phyloP scores from a whole-genome alignment of 2,113 vertebrate species.

The Dipodomys ordii region DNA sequence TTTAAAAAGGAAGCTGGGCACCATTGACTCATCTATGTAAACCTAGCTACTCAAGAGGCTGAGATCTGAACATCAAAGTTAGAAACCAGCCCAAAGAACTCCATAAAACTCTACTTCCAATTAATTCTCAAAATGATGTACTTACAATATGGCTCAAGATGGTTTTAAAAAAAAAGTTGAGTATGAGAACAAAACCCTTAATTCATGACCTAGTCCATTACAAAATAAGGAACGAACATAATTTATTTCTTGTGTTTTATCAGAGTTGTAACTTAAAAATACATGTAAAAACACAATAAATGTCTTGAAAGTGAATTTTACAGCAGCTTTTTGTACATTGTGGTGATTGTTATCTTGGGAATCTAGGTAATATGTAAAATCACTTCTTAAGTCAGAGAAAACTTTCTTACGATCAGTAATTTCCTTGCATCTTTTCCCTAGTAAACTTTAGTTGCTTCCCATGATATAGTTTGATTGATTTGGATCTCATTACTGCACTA shows the following conservation, averaged over 20 bases:
- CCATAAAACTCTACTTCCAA: too few species aligned
- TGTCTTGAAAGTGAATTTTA: slow-evolving; percentile 61
- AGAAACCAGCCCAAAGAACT: too few species aligned
- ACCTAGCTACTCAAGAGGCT: too few species aligned
- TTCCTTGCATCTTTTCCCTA: slow-evolving; percentile 61
- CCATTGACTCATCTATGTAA: too few species aligned
- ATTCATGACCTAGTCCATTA: too few species aligned
- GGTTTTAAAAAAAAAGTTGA: too few species aligned
- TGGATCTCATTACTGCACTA: slow-evolving; percentile 63
- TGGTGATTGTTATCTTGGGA: slow-evolving; percentile 49
- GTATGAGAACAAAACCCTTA: too few species aligned
- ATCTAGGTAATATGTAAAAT: slow-evolving; percentile 59
- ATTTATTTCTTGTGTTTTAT: slow-evolving; percentile 50
- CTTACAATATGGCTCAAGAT: too few species aligned
- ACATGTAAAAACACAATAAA: slow-evolving; percentile 53
- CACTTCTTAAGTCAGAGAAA: slow-evolving; percentile 59
- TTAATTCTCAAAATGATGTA: too few species aligned
- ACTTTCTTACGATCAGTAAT: slow-evolving; percentile 60
- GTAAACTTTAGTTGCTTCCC: slow-evolving; percentile 76
- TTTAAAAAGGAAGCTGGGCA: too few species aligned
- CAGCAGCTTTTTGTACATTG: slow-evolving; percentile 26
- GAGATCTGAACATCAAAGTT: too few species aligned
- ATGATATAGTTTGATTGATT: slow-evolving; percentile 64
- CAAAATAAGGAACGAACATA: neutral
- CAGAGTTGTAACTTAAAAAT: slow-evolving; percentile 17